These are phyloP conservation scores for Ceriagrion tenellum DNA, from an alignment of 2,888 invertebrate species.

Conservation along the genomic window DNA sequence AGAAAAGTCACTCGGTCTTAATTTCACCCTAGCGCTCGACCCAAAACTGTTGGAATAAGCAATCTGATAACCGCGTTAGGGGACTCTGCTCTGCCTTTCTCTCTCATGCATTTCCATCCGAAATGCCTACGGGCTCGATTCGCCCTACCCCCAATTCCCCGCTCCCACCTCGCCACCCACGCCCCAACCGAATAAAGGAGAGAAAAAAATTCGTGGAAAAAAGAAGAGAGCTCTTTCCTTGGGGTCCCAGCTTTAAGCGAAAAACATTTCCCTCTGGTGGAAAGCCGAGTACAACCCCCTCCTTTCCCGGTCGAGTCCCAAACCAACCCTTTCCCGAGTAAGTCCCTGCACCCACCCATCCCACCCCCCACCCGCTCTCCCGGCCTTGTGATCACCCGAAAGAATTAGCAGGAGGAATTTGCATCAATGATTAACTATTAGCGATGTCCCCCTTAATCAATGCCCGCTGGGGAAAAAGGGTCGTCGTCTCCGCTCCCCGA, in stretches of 20 bases:
- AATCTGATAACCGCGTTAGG: background rate
- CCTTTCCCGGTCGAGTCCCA: background rate
- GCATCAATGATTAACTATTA: constrained; percentile 56
- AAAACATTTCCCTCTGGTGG: constrained; percentile 2
- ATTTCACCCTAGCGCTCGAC: background rate
- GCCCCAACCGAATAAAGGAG: background rate
- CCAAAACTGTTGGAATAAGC: constrained; percentile 14
- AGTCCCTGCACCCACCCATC: background rate
- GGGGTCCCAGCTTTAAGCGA: background rate
- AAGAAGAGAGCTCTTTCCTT: background rate
- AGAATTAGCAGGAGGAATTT: constrained; percentile 51
- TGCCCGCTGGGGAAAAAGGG: constrained; percentile 17
- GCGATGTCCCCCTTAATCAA: constrained; percentile 43
- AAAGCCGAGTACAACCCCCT: background rate
- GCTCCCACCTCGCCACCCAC: background rate
- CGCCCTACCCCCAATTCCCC: too few species aligned
- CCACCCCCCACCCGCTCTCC: background rate
- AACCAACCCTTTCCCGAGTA: background rate
- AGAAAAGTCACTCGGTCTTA: constrained; percentile 16
- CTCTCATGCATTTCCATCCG: background rate
- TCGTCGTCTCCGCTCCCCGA: background rate
- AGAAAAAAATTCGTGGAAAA: background rate
- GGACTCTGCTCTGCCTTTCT: background rate
- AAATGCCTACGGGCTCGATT: background rate
- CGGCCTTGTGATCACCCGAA: constrained; percentile 17